These are phyloP conservation scores for Pristionchus arcanus DNA, from an alignment of 2,888 invertebrate genomes.

Conservation along the genomic window DNA sequence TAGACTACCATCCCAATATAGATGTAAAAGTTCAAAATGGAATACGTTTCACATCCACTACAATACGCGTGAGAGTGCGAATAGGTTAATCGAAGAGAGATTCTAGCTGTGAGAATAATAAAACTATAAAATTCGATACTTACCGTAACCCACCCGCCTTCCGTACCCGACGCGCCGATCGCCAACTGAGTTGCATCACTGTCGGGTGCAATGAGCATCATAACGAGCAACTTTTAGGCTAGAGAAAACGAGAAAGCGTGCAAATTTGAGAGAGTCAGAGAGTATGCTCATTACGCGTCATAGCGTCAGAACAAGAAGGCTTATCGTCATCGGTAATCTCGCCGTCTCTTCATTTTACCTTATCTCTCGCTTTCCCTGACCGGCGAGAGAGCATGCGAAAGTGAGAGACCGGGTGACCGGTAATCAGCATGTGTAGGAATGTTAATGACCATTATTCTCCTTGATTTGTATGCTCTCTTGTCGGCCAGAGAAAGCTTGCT, in stretches of 20 bases:
- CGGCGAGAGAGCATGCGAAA: background rate
- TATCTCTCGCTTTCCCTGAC: background rate
- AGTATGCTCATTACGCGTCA: background rate
- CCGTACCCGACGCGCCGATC: background rate
- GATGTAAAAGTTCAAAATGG: too few relatives aligned
- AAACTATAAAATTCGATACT: too few relatives aligned
- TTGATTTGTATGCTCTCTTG: background rate
- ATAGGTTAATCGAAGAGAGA: too few relatives aligned
- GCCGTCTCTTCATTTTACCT: background rate
- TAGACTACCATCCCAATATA: too few relatives aligned
- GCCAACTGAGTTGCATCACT: background rate
- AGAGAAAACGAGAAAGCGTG: background rate
- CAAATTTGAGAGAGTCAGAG: background rate
- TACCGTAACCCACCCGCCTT: background rate
- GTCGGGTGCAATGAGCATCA: background rate
- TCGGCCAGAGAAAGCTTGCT: background rate
- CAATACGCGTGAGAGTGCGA: too few relatives aligned
- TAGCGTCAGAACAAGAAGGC: background rate
- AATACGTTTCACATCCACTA: background rate
- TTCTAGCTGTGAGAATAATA: too few relatives aligned
- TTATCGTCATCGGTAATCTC: conserved; percentile 8
- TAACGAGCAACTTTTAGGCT: too few relatives aligned
- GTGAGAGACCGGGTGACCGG: background rate
- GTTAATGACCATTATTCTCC: background rate
- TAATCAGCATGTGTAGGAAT: background rate